A percentile compares a stretch with the other conserved stretches of the same genome.
Conservation (phyloP, 2,888 invertebrate genomes). For the Drosophila melanosoma region DNA sequence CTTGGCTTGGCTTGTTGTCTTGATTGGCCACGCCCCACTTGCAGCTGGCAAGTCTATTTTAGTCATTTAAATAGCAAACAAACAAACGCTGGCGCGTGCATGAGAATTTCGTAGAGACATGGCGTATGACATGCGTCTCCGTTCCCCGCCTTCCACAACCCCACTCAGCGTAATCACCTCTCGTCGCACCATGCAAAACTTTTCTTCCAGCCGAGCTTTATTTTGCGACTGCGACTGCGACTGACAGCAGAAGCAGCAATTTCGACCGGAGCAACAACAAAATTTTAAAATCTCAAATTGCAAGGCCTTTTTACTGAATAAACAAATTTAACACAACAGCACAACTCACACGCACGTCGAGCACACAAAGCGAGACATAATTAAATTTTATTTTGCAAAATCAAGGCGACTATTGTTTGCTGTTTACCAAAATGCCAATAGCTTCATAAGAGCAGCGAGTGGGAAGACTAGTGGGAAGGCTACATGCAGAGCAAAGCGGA, state of each 20-base stretch:
- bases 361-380: constrained; percentile 58
- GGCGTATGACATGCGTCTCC: constrained; percentile 64
- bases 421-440: constrained; percentile 49
- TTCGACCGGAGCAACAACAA: constrained; percentile 25
- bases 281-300: constrained; percentile 56
- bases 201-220: constrained; percentile 61
- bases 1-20: constrained; percentile 29
- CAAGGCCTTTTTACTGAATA: constrained; percentile 68
- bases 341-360: constrained; percentile 26
- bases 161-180: background rate
- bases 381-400: constrained; percentile 75
- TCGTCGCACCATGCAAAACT: constrained; percentile 49
- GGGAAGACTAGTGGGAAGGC: background rate
- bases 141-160: constrained; percentile 5
- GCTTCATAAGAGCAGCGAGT: constrained; percentile 7
- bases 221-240: constrained; percentile 54
- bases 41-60: constrained; percentile 33
- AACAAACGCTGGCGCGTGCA: constrained; percentile 54
- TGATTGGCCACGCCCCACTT: constrained; percentile 62
- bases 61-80: constrained; percentile 32
- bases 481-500: background rate
- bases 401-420: constrained; percentile 71
- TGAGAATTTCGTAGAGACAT: constrained; percentile 57
- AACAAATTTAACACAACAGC: constrained; percentile 65
- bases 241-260: constrained; percentile 55